Percentiles rank a stretch among this genome's conserved stretches.
Conservation (phyloP, 2,113 vertebrate species). For the Ornithorhynchus anatinus region DNA sequence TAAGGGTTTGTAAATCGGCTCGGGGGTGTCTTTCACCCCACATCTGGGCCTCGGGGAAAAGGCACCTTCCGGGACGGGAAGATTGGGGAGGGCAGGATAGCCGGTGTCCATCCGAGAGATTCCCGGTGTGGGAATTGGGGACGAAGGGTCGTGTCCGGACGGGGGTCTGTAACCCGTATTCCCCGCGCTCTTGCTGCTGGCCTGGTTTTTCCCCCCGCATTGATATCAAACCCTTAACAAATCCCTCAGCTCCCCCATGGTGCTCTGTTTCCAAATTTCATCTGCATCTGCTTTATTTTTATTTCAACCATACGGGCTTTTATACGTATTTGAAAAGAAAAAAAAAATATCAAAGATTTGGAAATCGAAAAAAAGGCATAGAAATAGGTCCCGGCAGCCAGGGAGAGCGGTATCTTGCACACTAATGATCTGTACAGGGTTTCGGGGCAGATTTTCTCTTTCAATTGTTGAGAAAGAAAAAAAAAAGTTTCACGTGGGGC, state of each 20-base stretch:
- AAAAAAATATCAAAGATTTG: slow-evolving; percentile 50
- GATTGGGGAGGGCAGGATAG: too few species aligned
- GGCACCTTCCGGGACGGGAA: too few species aligned
- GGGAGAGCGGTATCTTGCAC: slow-evolving; percentile 32
- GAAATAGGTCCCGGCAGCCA: slow-evolving; percentile 44
- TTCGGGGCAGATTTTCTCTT: slow-evolving; percentile 36
- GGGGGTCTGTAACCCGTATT: too few species aligned
- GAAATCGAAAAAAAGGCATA: slow-evolving; percentile 31
- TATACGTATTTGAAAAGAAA: slow-evolving; percentile 58
- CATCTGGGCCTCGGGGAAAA: too few species aligned
- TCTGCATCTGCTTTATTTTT: slow-evolving; percentile 63
- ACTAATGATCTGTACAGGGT: slow-evolving; percentile 49
- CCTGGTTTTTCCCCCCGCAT: background rate
- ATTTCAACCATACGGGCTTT: slow-evolving; percentile 60
- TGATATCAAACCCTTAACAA: slow-evolving; percentile 8
- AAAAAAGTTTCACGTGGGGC: slow-evolving; percentile 11
- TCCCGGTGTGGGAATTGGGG: too few species aligned
- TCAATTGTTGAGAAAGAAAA: slow-evolving; percentile 8
- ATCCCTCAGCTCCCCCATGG: background rate
- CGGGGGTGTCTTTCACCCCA: too few species aligned
- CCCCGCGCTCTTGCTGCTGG: too few species aligned
- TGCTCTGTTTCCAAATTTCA: slow-evolving; percentile 46
- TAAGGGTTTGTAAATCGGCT: too few species aligned
- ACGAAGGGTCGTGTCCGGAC: too few species aligned
- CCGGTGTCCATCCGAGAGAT: too few species aligned